Base-by-base conservation (phyloP, 2,113 vertebrate species). In the Propithecus coquereli region DNA sequence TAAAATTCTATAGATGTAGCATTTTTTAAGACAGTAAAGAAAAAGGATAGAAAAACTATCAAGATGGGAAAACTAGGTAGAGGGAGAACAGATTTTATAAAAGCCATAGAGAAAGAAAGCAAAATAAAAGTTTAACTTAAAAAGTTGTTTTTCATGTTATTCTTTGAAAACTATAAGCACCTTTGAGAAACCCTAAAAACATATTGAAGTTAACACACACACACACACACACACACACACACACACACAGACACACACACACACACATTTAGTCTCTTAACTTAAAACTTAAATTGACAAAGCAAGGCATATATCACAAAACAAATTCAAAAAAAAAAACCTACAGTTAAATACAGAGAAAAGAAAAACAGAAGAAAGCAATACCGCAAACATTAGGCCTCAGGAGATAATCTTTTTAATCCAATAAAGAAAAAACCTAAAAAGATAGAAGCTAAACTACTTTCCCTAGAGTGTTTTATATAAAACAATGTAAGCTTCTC, bases 51-150 rank as follows among this genome's bases (percentile, higher is more conserved):
- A 18, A 65, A 86, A 96, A 74, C 20, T 85, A 37, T 70, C 8
- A 13, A 87, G 1, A 63, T 43, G n/a, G 16, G 17, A 91, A 82
- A 63, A 74, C 1, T 59, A 74, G 17, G 47, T 52, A 71, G 34
- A 37, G 12, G 94, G 40, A 88, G 45, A 50, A 77, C 32, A 54
- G 13, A 63, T 83, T 91, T 91, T 14, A 74, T 70, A 89, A 93
- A 93, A 77, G 4, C 9, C n/a, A 81, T 54, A 34, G 6, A n/a
- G 11, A 30, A 43, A 43, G 92, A 94, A 70, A 30, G 7, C 18
- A 80, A 83, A 40, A 52, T n/a, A 79, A 92, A 90, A 81, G 4
- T 73, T 81, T 40, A 27, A 27, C 37, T 50, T 74, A 32, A 84
- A 88, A 77, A 79, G 3, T 66, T 90, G 6, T 7, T 81, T 90